Conservation (phyloP, 1,140 invertebrate genomes). For the Tetraneura akinire region DNA sequence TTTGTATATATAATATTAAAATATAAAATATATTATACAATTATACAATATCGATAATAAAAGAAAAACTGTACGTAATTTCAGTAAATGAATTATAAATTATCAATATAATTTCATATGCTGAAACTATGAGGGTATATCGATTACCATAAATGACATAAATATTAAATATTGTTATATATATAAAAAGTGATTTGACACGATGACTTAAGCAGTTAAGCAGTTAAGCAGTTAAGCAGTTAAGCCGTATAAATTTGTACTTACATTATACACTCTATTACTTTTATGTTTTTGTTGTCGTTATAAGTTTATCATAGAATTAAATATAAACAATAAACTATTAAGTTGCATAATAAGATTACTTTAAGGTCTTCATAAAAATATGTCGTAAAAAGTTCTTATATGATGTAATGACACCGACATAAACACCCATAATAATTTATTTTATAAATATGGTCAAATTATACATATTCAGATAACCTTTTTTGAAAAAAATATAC, state of each 20-base stretch:
- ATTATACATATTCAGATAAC: no score
- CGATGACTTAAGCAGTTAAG: not conserved
- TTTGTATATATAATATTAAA: no score
- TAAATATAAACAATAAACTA: slow-evolving; percentile 15
- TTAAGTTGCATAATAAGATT: slow-evolving; percentile 16
- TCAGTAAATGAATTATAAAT: not conserved
- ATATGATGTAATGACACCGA: no score
- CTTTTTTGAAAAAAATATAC: no score
- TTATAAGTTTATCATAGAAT: not conserved
- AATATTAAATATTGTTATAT: not conserved
- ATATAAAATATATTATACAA: no score
- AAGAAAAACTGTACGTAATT: not conserved
- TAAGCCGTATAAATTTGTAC: slow-evolving; percentile 8
- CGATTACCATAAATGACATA: not conserved
- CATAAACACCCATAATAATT: no score
- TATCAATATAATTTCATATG: not conserved
- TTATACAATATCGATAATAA: no score
- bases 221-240: not conserved
- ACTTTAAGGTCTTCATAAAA: slow-evolving; percentile 21
- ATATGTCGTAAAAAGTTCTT: not conserved
- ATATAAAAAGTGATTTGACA: not conserved
- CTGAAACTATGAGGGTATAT: not conserved
- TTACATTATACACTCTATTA: not conserved
- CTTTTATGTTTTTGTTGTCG: not conserved
- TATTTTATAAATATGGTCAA: no score